Evolutionary conservation across 2,113 vertebrate species (phyloP).

Genomic region (Nestor notabilis): DNA sequence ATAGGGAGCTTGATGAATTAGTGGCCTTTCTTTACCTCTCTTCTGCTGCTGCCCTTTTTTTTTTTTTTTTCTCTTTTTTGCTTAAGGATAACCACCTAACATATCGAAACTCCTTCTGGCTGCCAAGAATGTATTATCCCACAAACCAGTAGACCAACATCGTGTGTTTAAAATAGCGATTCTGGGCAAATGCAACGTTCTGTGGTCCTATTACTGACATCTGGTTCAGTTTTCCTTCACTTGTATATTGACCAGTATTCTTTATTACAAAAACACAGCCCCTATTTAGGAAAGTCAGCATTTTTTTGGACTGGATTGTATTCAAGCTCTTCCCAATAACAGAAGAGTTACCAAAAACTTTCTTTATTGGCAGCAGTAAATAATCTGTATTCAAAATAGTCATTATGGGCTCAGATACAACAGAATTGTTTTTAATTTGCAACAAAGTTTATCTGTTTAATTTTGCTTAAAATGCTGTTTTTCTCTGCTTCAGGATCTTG

Average conservation of each 20-base stretch:
- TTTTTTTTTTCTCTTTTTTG: neutral
- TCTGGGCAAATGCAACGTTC: conserved; percentile 79
- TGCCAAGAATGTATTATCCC: conserved; percentile 80
- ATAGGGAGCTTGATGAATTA: conserved; percentile 11
- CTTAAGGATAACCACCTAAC: conserved; percentile 74
- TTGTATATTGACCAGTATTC: conserved; percentile 85
- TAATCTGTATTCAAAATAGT: conserved; percentile 63
- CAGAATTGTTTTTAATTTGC: conserved; percentile 44
- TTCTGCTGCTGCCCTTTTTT: neutral
- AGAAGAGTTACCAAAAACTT: conserved; percentile 67
- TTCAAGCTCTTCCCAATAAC: conserved; percentile 74
- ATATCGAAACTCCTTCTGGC: conserved; percentile 69
- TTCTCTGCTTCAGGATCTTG: neutral
- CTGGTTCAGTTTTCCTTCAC: conserved; percentile 82
- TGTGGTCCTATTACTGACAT: conserved; percentile 83
- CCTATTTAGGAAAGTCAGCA: conserved; percentile 77
- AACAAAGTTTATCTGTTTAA: conserved; percentile 26
- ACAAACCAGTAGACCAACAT: conserved; percentile 80
- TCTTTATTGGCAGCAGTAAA: conserved; percentile 49
- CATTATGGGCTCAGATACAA: conserved; percentile 30
- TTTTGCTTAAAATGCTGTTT: conserved; percentile 18
- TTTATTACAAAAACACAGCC: conserved; percentile 81
- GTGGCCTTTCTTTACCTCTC: neutral
- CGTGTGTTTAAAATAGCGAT: conserved; percentile 83
- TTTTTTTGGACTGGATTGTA: conserved; percentile 70